These are phyloP conservation scores for Eublepharis macularius DNA, from an alignment of 2,113 vertebrate genomes.

Conservation along the genomic window DNA sequence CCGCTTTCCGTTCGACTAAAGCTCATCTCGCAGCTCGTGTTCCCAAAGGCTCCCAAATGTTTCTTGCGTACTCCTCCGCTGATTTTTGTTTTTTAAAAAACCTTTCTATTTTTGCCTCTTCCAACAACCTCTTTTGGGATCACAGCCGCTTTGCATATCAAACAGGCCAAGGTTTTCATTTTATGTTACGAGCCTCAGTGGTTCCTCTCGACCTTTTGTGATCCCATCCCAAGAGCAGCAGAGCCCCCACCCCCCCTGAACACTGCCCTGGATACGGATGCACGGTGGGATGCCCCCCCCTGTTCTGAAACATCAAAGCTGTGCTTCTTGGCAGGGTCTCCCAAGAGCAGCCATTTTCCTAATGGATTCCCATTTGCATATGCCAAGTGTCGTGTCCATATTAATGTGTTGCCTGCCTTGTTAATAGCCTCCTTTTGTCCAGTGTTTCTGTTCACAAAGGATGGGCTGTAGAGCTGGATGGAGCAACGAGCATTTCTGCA, in stretches of 20 bases:
- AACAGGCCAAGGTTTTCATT: conserved; percentile 33
- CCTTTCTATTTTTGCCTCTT: conserved; percentile 29
- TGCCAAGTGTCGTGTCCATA: conserved; percentile 61
- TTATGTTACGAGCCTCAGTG: neutral
- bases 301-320: conserved; percentile 61
- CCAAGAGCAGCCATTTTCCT: conserved; percentile 56
- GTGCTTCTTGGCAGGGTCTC: conserved; percentile 54
- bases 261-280: neutral
- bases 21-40: conserved; percentile 43
- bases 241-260: neutral
- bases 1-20: conserved; percentile 52
- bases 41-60: conserved; percentile 29
- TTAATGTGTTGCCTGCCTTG: conserved; percentile 60
- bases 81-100: neutral
- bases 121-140: conserved; percentile 51
- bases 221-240: conserved; percentile 12
- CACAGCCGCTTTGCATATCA: conserved; percentile 44
- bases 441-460: conserved; percentile 51
- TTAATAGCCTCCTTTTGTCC: conserved; percentile 57
- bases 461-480: conserved; percentile 62
- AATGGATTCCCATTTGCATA: conserved; percentile 61
- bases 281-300: conserved; percentile 28
- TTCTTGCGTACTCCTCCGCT: conserved; percentile 47
- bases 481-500: conserved; percentile 57
- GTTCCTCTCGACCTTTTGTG: conserved; percentile 40